These are phyloP conservation scores for Amphipoea oculea DNA, from an alignment of 2,888 invertebrate genomes.

Conservation along the genomic window DNA sequence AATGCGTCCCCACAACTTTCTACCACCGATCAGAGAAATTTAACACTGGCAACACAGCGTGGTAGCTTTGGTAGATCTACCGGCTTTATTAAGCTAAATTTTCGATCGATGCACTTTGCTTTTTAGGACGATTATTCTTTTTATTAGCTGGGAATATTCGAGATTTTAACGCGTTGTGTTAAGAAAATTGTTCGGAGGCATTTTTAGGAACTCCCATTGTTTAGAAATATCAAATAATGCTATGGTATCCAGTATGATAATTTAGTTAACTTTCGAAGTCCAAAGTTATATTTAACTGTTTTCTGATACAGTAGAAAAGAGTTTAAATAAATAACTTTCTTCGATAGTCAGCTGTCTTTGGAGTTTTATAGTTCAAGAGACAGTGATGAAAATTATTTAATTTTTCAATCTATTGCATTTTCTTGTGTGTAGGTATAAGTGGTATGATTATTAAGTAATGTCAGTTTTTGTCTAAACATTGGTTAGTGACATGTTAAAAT, in stretches of 20 bases:
- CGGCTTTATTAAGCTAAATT: conserved; percentile 76
- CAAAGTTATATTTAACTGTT: conserved; percentile 21
- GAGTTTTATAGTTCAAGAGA: conserved; percentile 34
- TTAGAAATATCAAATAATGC: conserved; percentile 32
- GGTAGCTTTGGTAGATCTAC: conserved; percentile 81
- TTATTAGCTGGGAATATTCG: conserved; percentile 14
- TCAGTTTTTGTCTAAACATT: neutral
- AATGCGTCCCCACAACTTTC: conserved; percentile 68
- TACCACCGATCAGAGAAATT: conserved; percentile 73
- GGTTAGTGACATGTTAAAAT: neutral
- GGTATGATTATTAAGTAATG: neutral
- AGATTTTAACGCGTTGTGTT: neutral
- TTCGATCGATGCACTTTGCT: conserved; percentile 65
- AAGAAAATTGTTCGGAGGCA: conserved; percentile 68
- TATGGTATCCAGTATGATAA: conserved; percentile 23
- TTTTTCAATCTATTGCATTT: conserved; percentile 9
- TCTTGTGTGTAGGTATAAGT: neutral
- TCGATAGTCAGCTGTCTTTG: conserved; percentile 41
- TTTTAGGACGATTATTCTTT: conserved; percentile 15
- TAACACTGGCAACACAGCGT: conserved; percentile 79
- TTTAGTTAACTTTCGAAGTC: conserved; percentile 27
- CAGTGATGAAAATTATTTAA: conserved; percentile 1
- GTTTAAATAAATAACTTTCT: neutral
- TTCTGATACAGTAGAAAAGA: conserved; percentile 35
- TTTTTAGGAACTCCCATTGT: conserved; percentile 74